Percentiles rank a stretch among this genome's conserved stretches.
These are phyloP conservation scores for Physella acuta DNA, from an alignment of 1,140 invertebrate species.

Conservation along the genomic window DNA sequence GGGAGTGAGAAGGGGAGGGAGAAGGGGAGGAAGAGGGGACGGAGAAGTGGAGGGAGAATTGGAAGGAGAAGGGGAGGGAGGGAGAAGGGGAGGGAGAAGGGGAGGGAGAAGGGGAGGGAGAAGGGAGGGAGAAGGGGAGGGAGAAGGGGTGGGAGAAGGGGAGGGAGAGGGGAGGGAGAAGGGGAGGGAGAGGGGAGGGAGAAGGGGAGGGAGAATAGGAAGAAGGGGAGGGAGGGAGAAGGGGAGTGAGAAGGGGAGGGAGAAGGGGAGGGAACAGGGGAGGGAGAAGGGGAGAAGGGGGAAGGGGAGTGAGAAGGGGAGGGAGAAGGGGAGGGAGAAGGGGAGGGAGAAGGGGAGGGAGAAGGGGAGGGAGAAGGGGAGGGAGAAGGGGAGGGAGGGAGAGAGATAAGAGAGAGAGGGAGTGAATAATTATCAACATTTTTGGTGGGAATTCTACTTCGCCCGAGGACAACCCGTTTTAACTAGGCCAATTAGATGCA, in stretches of 20 bases:
- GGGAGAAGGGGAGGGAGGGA: background rate
- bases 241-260: background rate
- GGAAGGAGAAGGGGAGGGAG: background rate
- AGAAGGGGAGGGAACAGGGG: background rate
- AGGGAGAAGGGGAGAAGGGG: background rate
- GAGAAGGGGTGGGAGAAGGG: background rate
- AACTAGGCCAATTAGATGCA: too few relatives aligned
- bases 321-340: background rate
- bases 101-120: background rate
- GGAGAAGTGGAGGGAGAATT: background rate
- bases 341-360: background rate
- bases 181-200: background rate
- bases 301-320: background rate
- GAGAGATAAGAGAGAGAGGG: background rate
- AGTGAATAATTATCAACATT: too few relatives aligned
- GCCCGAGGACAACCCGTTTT: too few relatives aligned
- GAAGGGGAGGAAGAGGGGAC: background rate
- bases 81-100: background rate
- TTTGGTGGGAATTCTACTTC: too few relatives aligned
- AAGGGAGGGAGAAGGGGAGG: background rate
- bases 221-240: background rate
- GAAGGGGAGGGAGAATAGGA: background rate
- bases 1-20: slow-evolving; percentile 1
- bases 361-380: background rate
- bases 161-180: background rate